These are phyloP conservation scores for Leucoraja ocellata DNA, from an alignment of 2,797 vertebrate genomes.

Conservation along the genomic window DNA sequence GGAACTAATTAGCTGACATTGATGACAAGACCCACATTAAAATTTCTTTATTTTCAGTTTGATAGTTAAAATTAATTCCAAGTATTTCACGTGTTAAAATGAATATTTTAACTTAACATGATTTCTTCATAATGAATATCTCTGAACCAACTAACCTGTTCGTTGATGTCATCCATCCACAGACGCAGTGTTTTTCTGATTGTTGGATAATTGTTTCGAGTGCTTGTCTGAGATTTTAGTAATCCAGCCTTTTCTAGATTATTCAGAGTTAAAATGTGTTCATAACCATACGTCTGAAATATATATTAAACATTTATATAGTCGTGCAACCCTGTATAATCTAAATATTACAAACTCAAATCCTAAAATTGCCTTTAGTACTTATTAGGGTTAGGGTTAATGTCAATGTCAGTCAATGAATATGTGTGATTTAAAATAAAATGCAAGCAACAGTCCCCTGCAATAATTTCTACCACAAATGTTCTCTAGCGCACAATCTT, in stretches of 20 bases:
- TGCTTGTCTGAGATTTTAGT: slow-evolving; percentile 69
- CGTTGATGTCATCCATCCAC: slow-evolving; percentile 97
- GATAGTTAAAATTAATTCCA: background rate
- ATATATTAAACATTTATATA: background rate
- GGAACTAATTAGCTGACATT: background rate
- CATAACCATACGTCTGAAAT: slow-evolving; percentile 84
- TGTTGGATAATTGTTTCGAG: slow-evolving; percentile 89
- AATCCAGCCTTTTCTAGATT: slow-evolving; percentile 89
- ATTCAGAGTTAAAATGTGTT: slow-evolving; percentile 85
- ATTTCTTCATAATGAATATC: background rate
- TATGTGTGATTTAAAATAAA: no score
- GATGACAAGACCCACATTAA: background rate
- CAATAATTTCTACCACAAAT: background rate
- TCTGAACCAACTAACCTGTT: slow-evolving; percentile 65
- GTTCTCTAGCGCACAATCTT: background rate
- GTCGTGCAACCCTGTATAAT: background rate
- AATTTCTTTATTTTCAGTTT: background rate
- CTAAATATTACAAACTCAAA: background rate
- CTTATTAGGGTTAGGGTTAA: no score
- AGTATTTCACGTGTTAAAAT: background rate
- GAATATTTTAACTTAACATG: background rate
- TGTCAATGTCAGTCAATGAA: no score
- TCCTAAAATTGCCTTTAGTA: background rate
- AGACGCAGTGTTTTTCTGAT: slow-evolving; percentile 91
- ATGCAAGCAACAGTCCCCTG: background rate